These are phyloP conservation scores for Cylloceria caligata DNA, from an alignment of 2,888 invertebrate species.

Conservation along the genomic window DNA sequence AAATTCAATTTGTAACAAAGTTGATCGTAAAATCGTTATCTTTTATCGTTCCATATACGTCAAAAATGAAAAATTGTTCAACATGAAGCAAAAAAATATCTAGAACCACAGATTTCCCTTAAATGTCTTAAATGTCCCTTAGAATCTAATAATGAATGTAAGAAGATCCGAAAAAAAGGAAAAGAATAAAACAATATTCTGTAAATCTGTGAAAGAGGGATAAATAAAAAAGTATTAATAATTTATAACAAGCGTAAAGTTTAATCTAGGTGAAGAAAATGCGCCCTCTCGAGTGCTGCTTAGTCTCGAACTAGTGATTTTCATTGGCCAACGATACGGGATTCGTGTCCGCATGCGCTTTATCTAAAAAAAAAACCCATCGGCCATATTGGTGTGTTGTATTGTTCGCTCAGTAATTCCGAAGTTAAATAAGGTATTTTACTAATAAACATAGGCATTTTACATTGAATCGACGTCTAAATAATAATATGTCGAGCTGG, in stretches of 20 bases:
- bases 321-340: constrained; percentile 51
- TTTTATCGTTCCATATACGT: background rate
- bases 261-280: constrained; percentile 1
- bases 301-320: constrained; percentile 71
- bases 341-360: constrained; percentile 77
- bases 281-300: constrained; percentile 38
- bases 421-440: constrained; percentile 83
- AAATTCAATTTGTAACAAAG: background rate
- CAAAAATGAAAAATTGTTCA: background rate
- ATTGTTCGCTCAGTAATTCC: constrained; percentile 84
- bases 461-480: constrained; percentile 26
- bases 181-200: constrained; percentile 9
- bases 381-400: constrained; percentile 85
- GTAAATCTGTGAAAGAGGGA: background rate
- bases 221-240: background rate
- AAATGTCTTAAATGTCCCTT: too few species aligned
- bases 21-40: background rate
- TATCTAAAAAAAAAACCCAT: constrained; percentile 80
- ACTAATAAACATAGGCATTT: constrained; percentile 61
- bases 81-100: constrained; percentile 22
- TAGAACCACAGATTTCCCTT: background rate
- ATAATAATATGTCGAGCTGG: constrained; percentile 32
- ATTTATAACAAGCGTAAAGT: background rate
- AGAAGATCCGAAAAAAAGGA: background rate
- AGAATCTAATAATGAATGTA: constrained; percentile 5